phyloP scores from a whole-genome alignment of 2,797 vertebrate genomes.

The Pseudomugil gertrudae region DNA sequence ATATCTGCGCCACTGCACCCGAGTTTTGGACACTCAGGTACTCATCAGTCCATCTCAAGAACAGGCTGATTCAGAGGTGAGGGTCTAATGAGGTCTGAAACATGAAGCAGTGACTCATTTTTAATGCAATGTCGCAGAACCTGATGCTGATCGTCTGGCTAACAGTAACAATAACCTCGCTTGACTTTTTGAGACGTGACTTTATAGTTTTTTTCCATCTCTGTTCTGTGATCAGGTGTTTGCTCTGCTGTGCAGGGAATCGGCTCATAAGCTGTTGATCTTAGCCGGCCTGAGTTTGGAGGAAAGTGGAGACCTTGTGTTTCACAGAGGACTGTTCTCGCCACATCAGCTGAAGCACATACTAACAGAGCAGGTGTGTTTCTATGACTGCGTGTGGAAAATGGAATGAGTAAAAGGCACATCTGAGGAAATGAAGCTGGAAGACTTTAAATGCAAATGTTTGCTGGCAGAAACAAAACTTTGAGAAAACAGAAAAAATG shows the following conservation, averaged over 20 bases:
- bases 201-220: background rate
- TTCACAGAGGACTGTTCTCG: constrained; percentile 89
- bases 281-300: constrained; percentile 90
- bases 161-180: background rate
- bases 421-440: background rate
- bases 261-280: constrained; percentile 90
- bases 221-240: constrained; percentile 80
- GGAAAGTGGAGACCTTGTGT: constrained; percentile 88
- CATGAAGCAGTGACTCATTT: background rate
- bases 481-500: background rate
- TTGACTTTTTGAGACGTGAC: background rate
- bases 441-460: background rate
- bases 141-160: background rate
- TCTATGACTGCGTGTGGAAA: background rate
- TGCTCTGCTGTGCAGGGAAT: constrained; percentile 85
- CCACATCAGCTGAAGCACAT: constrained; percentile 88
- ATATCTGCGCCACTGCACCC: constrained; percentile 88
- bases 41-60: constrained; percentile 90
- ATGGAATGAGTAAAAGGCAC: background rate
- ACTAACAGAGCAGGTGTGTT: constrained; percentile 87
- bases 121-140: background rate
- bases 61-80: constrained; percentile 89
- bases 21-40: constrained; percentile 89
- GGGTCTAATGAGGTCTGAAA: constrained; percentile 18
- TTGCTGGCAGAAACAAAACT: background rate